These are phyloP conservation scores for Agelas oroides DNA, from an alignment of 37 sponge, comb jelly and placozoan species.

Conservation along the genomic window DNA sequence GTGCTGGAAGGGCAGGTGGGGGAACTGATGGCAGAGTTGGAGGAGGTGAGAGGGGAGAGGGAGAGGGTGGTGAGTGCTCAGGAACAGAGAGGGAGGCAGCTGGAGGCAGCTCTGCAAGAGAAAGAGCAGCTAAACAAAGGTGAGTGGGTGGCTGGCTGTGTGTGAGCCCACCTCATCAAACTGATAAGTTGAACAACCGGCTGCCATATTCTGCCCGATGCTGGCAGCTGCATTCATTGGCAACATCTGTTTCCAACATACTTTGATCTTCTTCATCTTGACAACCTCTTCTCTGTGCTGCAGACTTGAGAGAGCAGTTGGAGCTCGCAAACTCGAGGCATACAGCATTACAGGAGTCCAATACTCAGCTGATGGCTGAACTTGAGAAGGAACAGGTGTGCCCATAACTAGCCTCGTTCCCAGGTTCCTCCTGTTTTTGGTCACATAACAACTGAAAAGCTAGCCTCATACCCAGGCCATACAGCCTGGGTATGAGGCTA, in stretches of 20 bases:
- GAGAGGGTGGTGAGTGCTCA: neutral
- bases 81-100: neutral
- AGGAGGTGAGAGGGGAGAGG: neutral
- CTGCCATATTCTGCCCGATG: too few species aligned
- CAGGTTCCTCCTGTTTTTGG: too few species aligned
- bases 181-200: too few species aligned
- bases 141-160: neutral
- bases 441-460: too few species aligned
- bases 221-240: too few species aligned
- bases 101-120: neutral
- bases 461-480: too few species aligned
- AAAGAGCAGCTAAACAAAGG: neutral
- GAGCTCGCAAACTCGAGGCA: neutral
- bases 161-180: neutral
- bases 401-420: too few species aligned
- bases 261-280: neutral
- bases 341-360: neutral
- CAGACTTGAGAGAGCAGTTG: neutral
- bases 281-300: too few species aligned
- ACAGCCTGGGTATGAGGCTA: too few species aligned
- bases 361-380: neutral
- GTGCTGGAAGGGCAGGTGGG: neutral
- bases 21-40: neutral
- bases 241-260: too few species aligned
- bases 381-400: slow-evolving; percentile 11